Conservation (phyloP, 2,888 invertebrate species). For the Boloria selene region DNA sequence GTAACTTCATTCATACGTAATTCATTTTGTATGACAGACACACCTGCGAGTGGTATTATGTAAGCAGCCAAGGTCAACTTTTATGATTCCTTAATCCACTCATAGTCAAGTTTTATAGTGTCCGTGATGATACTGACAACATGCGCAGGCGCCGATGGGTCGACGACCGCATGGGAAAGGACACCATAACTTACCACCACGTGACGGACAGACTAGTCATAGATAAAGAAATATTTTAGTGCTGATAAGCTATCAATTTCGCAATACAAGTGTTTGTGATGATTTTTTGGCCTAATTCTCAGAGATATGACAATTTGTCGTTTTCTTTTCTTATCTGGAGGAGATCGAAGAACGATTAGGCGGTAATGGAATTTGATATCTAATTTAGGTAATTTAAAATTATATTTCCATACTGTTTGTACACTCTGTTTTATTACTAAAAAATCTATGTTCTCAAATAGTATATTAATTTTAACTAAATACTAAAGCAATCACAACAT, state of each 20-base stretch:
- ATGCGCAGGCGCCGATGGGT: slow-evolving; percentile 52
- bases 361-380: background rate
- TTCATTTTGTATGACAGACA: slow-evolving; percentile 24
- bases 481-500: background rate
- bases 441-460: too few species aligned
- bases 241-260: slow-evolving; percentile 27
- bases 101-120: slow-evolving; percentile 49
- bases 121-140: slow-evolving; percentile 52
- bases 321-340: slow-evolving; percentile 9
- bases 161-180: slow-evolving; percentile 52
- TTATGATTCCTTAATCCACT: slow-evolving; percentile 63
- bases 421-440: background rate
- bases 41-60: slow-evolving; percentile 17
- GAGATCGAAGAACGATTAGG: slow-evolving; percentile 22
- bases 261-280: slow-evolving; percentile 29
- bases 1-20: slow-evolving; percentile 17
- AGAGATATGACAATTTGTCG: slow-evolving; percentile 1
- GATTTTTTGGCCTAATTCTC: slow-evolving; percentile 18
- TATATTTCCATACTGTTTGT: background rate
- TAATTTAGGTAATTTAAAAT: background rate
- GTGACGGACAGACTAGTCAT: slow-evolving; percentile 27
- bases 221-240: slow-evolving; percentile 8
- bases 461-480: background rate
- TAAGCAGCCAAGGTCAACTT: slow-evolving; percentile 56
- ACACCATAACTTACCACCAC: slow-evolving; percentile 37